Evolutionary conservation across 2,113 vertebrate genomes (phyloP), one percentile per base, ranked within the genome.

Genomic region (Connochaetes taurinus): DNA sequence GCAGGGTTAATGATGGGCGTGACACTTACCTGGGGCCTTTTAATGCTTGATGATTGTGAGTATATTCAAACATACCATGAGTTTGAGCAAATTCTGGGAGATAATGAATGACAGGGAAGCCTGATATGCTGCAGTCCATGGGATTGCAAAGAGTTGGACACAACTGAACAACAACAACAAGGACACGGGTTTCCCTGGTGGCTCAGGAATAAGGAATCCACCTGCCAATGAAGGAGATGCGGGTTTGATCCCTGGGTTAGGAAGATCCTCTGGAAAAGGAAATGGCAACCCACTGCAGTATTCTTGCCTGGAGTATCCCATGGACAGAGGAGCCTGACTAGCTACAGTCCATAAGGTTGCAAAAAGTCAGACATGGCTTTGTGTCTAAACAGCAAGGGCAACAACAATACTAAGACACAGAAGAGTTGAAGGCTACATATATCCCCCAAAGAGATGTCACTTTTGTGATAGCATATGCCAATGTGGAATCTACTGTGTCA

Each of bases 11-110:
- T 98, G 95, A 98, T 97, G 94, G 82, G 7, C 90, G 96, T 98
- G 97, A 96, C 94, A 94, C 98, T 94, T 94, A 94, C 57, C 94
- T 94, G 97, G 97, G 97, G 95, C 74, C 96, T 87, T 91, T 98
- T 98, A 98, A 98, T 91, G 76, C 91, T 96, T 98, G 95, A 87
- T 98, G 95, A 97, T 98, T 92, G 97, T 98, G 94, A 97, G 87
- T 98, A 98, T 98, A 97, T 98, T 97, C 93, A 98, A 89, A 90
- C 80, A 57, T 67, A 67, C 64, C 64, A 36, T 21, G 64, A 67
- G 8, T 67, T 21, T 67, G 64, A 67, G 64, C 64, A 67, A 36
- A 67, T 36, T 67, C 33, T 36, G 33, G 64, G 33, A 36, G 33
- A 67, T 21, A 36, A n/a, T 67, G 64, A 21, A 67, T n/a, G 64